These are phyloP conservation scores for Alligator sinensis DNA, from an alignment of 2,113 vertebrate genomes.

Conservation along the genomic window DNA sequence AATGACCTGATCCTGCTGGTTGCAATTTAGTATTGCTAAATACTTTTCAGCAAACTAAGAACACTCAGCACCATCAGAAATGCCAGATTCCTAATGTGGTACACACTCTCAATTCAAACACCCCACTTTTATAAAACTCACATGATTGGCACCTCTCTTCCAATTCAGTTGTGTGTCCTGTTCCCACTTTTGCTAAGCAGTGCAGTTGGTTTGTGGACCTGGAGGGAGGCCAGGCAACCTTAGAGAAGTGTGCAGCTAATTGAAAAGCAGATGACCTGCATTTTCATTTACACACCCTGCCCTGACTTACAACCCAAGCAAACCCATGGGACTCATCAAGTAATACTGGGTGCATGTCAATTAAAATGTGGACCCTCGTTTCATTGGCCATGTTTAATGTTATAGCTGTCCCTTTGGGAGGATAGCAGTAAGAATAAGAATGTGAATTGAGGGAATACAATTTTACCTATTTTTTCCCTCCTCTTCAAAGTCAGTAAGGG, in stretches of 20 bases:
- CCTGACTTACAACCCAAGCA: neutral
- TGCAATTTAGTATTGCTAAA: neutral
- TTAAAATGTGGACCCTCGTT: neutral
- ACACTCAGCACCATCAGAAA: too few relatives aligned
- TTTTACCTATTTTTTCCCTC: neutral
- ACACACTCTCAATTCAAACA: too few relatives aligned
- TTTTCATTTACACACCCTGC: neutral
- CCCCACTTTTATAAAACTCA: neutral
- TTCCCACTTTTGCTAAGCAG: neutral
- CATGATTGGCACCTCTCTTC: neutral
- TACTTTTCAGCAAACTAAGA: too few relatives aligned
- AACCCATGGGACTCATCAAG: neutral
- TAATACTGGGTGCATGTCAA: too few relatives aligned
- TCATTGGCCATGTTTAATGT: neutral
- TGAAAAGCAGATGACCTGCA: neutral
- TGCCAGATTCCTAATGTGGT: too few relatives aligned
- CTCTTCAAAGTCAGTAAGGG: neutral
- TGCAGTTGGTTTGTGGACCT: neutral
- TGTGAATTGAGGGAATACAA: neutral
- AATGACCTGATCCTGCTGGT: neutral
- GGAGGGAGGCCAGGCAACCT: neutral
- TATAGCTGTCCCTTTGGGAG: neutral
- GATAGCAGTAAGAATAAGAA: neutral
- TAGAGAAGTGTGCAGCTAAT: neutral
- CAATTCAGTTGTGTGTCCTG: neutral